Evolutionary conservation across 1,140 invertebrate species (phyloP).

Genomic region (Goniozus legneri): DNA sequence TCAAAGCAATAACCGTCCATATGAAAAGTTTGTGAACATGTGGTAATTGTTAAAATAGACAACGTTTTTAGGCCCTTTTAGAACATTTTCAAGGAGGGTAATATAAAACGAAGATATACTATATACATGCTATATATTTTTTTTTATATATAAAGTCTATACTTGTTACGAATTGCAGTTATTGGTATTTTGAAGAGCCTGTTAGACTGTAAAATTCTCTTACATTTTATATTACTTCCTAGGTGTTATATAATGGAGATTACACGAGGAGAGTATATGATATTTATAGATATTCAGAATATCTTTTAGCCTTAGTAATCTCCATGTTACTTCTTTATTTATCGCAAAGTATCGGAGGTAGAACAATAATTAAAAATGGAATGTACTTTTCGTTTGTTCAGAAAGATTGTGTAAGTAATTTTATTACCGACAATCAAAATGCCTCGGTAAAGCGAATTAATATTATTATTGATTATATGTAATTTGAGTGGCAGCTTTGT

Average conservation of each 20-base stretch:
- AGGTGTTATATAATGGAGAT: conserved; percentile 27
- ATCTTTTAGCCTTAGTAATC: conserved; percentile 31
- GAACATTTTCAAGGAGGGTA: conserved; percentile 25
- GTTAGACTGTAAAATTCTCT: conserved; percentile 42
- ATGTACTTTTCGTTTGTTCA: conserved; percentile 16
- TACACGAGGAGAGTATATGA: conserved; percentile 23
- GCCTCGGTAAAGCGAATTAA: conserved; percentile 11
- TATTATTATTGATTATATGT: conserved; percentile 21
- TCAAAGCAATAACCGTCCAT: conserved; percentile 50
- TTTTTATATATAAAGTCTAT: conserved; percentile 51
- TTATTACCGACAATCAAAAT: conserved; percentile 19
- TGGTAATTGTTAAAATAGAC: conserved; percentile 38
- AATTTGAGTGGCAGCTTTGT: conserved; percentile 35
- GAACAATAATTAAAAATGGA: too few species aligned
- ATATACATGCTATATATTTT: conserved; percentile 21
- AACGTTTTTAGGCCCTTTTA: conserved; percentile 31
- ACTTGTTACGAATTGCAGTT: conserved; percentile 47
- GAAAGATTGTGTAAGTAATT: conserved; percentile 10
- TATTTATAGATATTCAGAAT: conserved; percentile 34
- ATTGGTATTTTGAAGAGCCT: conserved; percentile 32
- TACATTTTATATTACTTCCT: conserved; percentile 35
- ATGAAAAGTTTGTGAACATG: conserved; percentile 40
- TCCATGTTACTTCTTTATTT: conserved; percentile 7
- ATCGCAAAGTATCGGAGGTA: too few species aligned
- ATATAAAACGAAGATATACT: conserved; percentile 11